Conservation (phyloP, 1,140 invertebrate genomes). For the Aphis craccivora region DNA sequence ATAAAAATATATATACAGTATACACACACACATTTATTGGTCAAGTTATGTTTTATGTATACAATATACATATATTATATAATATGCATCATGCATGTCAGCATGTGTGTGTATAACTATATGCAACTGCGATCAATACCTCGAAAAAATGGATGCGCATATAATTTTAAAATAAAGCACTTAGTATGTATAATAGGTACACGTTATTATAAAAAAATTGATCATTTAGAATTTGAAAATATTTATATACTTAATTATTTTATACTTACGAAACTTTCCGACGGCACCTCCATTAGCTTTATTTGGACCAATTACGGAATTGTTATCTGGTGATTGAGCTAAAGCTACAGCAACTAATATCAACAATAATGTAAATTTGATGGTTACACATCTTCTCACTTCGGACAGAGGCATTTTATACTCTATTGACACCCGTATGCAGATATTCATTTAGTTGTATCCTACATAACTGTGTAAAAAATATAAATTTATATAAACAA, state of each 20-base stretch:
- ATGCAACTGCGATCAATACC: not conserved
- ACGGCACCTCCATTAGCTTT: slow-evolving; percentile 30
- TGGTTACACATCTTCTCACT: slow-evolving; percentile 46
- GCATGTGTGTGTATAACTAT: not conserved
- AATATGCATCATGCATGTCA: not conserved
- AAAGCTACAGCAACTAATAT: slow-evolving; percentile 4
- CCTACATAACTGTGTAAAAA: slow-evolving; percentile 31
- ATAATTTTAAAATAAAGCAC: not conserved
- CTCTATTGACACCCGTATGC: slow-evolving; percentile 44
- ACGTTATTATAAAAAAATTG: not conserved
- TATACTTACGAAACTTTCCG: slow-evolving; percentile 30
- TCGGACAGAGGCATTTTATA: slow-evolving; percentile 54
- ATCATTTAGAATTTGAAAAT: not conserved
- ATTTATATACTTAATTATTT: no score
- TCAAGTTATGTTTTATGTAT: no score
- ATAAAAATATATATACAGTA: not conserved
- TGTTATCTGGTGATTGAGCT: slow-evolving; percentile 4
- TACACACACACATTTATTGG: no score
- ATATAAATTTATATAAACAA: not conserved
- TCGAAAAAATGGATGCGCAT: not conserved
- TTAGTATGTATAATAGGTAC: not conserved
- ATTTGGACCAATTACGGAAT: not conserved
- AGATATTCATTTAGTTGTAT: slow-evolving; percentile 44
- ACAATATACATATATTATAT: not conserved
- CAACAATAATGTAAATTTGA: slow-evolving; percentile 48